These are phyloP conservation scores for Xenopus petersii DNA, from an alignment of 2,797 vertebrate species.

Conservation along the genomic window DNA sequence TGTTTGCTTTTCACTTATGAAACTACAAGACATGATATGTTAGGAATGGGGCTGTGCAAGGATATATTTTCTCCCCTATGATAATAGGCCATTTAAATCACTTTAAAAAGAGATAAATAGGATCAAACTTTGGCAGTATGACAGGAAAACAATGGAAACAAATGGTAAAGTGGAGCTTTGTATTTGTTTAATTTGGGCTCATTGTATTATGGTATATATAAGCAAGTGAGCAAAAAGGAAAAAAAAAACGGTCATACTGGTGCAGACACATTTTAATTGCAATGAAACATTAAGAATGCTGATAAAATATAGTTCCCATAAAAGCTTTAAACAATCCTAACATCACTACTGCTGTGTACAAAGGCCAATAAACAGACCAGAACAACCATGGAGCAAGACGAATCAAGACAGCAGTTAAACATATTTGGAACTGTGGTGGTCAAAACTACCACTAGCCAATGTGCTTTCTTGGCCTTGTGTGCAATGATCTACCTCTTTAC, in stretches of 20 bases:
- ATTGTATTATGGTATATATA: neutral
- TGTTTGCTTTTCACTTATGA: neutral
- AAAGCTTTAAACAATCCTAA: slow-evolving; percentile 7
- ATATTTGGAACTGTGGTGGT: neutral
- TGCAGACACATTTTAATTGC: neutral
- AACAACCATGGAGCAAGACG: neutral
- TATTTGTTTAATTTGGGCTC: slow-evolving; percentile 11
- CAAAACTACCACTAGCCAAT: neutral
- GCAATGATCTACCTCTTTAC: neutral
- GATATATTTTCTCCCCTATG: neutral
- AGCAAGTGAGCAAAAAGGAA: neutral
- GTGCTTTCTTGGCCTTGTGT: neutral
- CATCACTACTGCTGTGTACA: neutral
- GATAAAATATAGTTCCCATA: slow-evolving; percentile 3
- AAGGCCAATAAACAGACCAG: neutral
- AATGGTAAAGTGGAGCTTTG: neutral
- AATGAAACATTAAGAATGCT: neutral
- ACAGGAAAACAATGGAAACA: neutral
- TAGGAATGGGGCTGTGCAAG: neutral
- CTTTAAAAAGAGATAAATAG: neutral
- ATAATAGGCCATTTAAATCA: neutral
- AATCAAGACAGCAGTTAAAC: neutral
- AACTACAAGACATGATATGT: neutral
- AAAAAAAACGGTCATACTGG: neutral
- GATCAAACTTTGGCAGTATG: neutral